phyloP scores from a whole-genome alignment of 2,113 vertebrate genomes.

The Ancistrus triradiatus region DNA sequence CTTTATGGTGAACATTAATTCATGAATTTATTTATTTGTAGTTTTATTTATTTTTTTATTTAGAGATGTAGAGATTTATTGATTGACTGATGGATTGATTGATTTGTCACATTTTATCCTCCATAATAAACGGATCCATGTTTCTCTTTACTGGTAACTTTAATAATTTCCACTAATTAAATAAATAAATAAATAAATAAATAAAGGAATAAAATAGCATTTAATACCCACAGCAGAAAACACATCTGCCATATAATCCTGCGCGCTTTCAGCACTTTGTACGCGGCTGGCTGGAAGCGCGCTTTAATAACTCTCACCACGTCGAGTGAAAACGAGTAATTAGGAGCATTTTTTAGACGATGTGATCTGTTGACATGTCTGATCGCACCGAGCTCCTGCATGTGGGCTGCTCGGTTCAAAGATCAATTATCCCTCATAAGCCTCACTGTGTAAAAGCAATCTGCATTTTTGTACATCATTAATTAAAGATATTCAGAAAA shows the following conservation, averaged over 20 bases:
- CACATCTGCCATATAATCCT: slow-evolving; percentile 22
- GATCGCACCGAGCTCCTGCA: slow-evolving; percentile 51
- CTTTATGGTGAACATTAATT: too few species aligned
- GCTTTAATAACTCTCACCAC: slow-evolving; percentile 38
- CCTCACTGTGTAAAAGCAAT: slow-evolving; percentile 58
- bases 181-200: slow-evolving; percentile 8
- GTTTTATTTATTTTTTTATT: neutral
- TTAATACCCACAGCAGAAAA: slow-evolving; percentile 19
- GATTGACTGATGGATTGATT: too few species aligned
- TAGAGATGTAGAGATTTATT: too few species aligned
- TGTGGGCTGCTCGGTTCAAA: slow-evolving; percentile 60
- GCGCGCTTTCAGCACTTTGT: slow-evolving; percentile 1
- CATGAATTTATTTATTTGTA: neutral
- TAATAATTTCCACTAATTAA: too few species aligned
- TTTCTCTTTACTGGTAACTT: too few species aligned
- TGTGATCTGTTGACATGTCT: slow-evolving; percentile 36
- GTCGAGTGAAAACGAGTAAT: slow-evolving; percentile 62
- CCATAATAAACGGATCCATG: too few species aligned
- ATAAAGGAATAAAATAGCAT: neutral
- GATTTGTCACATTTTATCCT: too few species aligned
- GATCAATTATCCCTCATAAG: slow-evolving; percentile 66
- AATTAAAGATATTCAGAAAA: slow-evolving; percentile 54
- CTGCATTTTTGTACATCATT: slow-evolving; percentile 27
- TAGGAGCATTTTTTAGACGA: slow-evolving; percentile 56
- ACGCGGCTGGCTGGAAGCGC: slow-evolving; percentile 16